Evolutionary conservation across 2,113 vertebrate genomes (phyloP), one percentile per base, ranked within the genome.

Genomic region (Pterocles gutturalis): DNA sequence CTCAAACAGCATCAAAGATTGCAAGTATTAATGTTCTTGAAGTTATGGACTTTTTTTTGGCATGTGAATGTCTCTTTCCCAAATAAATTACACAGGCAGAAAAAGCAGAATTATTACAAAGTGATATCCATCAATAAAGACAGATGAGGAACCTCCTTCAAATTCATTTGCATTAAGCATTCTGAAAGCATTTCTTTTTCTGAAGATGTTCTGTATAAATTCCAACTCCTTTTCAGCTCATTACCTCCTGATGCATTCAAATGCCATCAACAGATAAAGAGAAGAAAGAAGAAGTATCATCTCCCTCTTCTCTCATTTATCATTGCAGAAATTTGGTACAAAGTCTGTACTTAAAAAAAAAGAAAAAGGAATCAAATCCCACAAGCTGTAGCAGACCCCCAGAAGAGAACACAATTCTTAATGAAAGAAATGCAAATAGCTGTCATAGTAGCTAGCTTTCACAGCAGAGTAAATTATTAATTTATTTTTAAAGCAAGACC

Each of bases 211-310:
- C 41, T 17, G n/a, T 81, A 66, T 90, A 90, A 92, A 81, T 73
- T 86, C 58, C 83, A 89, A 65, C 88, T 83, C 46, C 46, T 96
- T 96, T 95, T 93, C 85, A 96, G 70, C 41, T 90, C 75, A 95
- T 94, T 96, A 88, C 54, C 16, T 80, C 58, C 60, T 2, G 2
- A 77, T 80, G 45, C 34, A 85, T 86, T 94, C 58, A 94, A 85
- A 88, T 36, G 29, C 26, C 49, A 93, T 70, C 9, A 15, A 94
- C 28, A 88, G 61, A 84, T 62, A 81, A 72, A 93, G 71, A 66
- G 38, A 58, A 43, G 49, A 87, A 53, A 89, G 38, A 53, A 89
- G 38, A 89, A 96, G 38, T 38, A 94, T n/a, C 62, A 54, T 34
- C 45, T 62, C 41, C 33, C 17, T 57, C 48, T 84, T 82, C 61